These are phyloP conservation scores for Stegana nigrithorax DNA, from an alignment of 2,888 invertebrate species.

Conservation along the genomic window DNA sequence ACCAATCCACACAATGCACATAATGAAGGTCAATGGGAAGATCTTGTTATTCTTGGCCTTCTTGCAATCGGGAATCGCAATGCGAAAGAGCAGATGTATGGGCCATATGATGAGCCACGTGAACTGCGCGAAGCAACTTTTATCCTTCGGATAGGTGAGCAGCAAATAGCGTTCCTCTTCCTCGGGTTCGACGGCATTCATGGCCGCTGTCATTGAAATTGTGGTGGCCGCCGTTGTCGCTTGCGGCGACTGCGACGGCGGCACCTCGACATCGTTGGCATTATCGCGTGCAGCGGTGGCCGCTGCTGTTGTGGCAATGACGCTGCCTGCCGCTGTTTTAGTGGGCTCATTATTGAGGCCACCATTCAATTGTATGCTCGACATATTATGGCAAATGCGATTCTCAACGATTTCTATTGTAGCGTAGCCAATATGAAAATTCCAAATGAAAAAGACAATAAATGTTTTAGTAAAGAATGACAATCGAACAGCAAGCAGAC, in stretches of 20 bases:
- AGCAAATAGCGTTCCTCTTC: slow-evolving; percentile 67
- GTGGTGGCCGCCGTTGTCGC: no score
- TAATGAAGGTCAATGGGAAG: slow-evolving; percentile 89
- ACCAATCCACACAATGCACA: slow-evolving; percentile 96
- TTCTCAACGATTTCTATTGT: slow-evolving; percentile 66
- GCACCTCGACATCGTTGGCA: slow-evolving; percentile 37
- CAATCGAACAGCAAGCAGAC: no score
- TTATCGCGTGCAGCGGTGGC: neutral
- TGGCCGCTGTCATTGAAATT: slow-evolving; percentile 45
- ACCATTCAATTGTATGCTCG: slow-evolving; percentile 65
- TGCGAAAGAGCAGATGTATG: slow-evolving; percentile 82
- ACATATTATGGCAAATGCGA: slow-evolving; percentile 66
- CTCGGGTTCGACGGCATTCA: slow-evolving; percentile 49
- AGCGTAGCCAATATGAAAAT: no score
- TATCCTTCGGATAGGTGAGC: slow-evolving; percentile 73
- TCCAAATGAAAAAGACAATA: no score
- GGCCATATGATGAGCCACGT: slow-evolving; percentile 91
- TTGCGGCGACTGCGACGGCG: slow-evolving; percentile 1
- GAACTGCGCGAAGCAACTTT: slow-evolving; percentile 77
- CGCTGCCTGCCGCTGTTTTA: slow-evolving; percentile 19
- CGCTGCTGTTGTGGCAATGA: neutral
- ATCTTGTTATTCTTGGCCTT: slow-evolving; percentile 85
- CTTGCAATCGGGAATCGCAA: slow-evolving; percentile 92
- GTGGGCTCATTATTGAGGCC: slow-evolving; percentile 61
- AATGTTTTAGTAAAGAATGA: no score